Percentiles rank a stretch among this genome's conserved stretches.
Evolutionary conservation across 2,888 invertebrate species (phyloP).

Genomic region (Didymodactylos carnosus): DNA sequence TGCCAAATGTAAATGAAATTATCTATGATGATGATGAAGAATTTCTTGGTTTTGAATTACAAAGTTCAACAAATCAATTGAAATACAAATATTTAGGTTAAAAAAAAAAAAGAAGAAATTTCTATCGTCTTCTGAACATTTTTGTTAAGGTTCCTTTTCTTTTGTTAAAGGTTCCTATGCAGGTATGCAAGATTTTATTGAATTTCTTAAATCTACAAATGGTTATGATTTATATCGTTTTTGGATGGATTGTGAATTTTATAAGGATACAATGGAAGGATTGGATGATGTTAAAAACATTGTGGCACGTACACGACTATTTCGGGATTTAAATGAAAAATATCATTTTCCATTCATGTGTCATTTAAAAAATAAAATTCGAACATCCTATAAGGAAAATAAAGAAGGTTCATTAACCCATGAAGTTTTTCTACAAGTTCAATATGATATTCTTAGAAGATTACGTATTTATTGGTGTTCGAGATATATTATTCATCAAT

Average conservation of each 20-base stretch:
- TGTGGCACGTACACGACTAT: constrained; percentile 26
- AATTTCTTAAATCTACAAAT: constrained; percentile 26
- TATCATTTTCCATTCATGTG: constrained; percentile 15
- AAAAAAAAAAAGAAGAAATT: not conserved
- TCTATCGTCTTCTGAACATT: not conserved
- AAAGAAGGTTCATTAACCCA: constrained; percentile 27
- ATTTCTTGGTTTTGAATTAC: not conserved
- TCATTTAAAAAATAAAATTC: constrained; percentile 14
- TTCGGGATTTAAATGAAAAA: constrained; percentile 19
- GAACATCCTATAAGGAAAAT: constrained; percentile 32
- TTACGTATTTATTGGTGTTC: constrained; percentile 34
- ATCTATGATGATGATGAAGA: not conserved
- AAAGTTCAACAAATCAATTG: constrained; percentile 7
- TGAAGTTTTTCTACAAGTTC: constrained; percentile 31
- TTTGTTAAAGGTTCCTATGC: not conserved
- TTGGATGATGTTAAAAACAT: constrained; percentile 24
- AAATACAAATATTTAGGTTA: constrained; percentile 7
- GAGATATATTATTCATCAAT: constrained; percentile 5
- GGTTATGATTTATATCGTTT: constrained; percentile 27
- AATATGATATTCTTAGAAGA: constrained; percentile 32
- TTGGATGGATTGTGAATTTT: constrained; percentile 34
- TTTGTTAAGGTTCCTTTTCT: not conserved
- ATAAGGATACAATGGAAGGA: constrained; percentile 30
- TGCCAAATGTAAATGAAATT: not conserved
- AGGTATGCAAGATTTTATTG: constrained; percentile 26